phyloP scores from a whole-genome alignment of 2,888 invertebrate genomes.

The Trachelus stipa region DNA sequence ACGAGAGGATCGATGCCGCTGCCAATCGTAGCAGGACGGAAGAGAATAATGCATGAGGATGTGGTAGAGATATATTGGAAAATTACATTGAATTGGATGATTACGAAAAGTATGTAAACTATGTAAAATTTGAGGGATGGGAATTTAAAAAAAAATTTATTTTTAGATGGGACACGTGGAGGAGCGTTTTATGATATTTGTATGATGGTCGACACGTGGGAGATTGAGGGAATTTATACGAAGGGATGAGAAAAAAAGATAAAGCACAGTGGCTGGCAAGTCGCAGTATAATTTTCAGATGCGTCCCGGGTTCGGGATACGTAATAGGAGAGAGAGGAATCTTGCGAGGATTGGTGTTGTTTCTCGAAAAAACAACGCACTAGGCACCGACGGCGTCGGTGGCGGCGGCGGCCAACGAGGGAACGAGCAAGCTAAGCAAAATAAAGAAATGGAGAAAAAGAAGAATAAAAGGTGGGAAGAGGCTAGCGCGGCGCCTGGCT shows the following conservation, averaged over 20 bases:
- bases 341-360: not conserved
- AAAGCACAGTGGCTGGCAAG: not conserved
- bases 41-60: not conserved
- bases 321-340: conserved; percentile 7
- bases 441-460: conserved; percentile 16
- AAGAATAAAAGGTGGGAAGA: conserved; percentile 12
- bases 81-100: not conserved
- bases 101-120: not conserved
- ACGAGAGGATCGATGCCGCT: conserved; percentile 11
- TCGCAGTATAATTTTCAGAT: not conserved
- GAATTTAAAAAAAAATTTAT: no score
- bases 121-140: not conserved
- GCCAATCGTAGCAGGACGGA: not conserved
- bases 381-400: not conserved
- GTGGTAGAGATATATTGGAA: not conserved
- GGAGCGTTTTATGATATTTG: not conserved
- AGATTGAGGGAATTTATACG: not conserved
- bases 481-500: conserved; percentile 24
- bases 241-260: not conserved
- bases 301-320: not conserved
- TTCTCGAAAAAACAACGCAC: not conserved
- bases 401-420: conserved; percentile 8
- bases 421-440: conserved; percentile 16
- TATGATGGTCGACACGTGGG: not conserved
- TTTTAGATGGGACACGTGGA: not conserved